Percentiles rank a stretch among this genome's conserved stretches.
Evolutionary conservation across 2,888 invertebrate genomes (phyloP).

Genomic region (Caenorhabditis zanzibari): DNA sequence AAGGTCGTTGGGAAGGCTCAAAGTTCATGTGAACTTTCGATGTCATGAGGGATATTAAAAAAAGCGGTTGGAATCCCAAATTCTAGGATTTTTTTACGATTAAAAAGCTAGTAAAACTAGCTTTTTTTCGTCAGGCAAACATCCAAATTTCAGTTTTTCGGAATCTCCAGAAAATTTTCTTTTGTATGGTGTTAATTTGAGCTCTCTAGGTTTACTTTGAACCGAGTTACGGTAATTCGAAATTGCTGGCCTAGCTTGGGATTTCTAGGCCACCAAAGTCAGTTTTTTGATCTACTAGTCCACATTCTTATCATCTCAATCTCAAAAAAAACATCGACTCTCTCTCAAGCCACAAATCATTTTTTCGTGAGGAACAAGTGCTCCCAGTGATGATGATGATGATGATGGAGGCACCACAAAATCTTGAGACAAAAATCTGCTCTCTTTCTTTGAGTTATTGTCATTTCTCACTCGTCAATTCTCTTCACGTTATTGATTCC

Average conservation of each 20-base stretch:
- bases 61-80: background rate
- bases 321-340: conserved; percentile 1
- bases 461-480: background rate
- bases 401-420: background rate
- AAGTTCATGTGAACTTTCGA: background rate
- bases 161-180: conserved; percentile 2
- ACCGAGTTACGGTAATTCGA: too few species aligned
- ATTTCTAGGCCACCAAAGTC: too few species aligned
- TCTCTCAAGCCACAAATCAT: conserved; percentile 49
- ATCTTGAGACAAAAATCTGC: conserved; percentile 43
- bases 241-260: too few species aligned
- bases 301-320: background rate
- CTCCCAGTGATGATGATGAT: background rate
- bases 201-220: too few species aligned
- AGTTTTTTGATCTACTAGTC: too few species aligned
- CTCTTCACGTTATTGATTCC: too few species aligned
- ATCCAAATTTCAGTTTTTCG: too few species aligned
- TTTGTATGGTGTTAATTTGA: too few species aligned
- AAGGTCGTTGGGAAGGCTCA: background rate
- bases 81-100: too few species aligned
- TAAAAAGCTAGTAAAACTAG: too few species aligned
- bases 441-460: background rate
- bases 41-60: background rate
- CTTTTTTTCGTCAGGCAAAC: too few species aligned
- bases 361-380: conserved; percentile 61